Conservation (phyloP, 1,140 invertebrate species). For the Nymphalis io region DNA sequence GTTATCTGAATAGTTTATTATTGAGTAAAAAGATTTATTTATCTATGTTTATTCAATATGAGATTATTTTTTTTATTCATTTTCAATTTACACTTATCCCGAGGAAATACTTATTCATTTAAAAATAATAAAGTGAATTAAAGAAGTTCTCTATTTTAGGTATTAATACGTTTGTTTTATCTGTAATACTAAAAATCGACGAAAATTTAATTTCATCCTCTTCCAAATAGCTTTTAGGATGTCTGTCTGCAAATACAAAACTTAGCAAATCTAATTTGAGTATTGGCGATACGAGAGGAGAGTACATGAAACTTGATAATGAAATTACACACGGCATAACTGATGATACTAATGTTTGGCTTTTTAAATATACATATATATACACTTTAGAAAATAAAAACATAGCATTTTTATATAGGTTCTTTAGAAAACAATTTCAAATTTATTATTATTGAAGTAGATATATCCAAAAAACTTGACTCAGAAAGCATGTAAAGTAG, state of each 20-base stretch:
- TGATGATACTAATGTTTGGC: not conserved
- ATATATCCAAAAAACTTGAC: too few species aligned
- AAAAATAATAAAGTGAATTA: too few species aligned
- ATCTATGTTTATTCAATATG: too few species aligned
- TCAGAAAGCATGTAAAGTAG: too few species aligned
- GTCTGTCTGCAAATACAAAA: slow-evolving; percentile 11
- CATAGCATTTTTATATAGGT: too few species aligned
- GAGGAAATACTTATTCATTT: too few species aligned
- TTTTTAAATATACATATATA: not conserved
- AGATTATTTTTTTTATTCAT: too few species aligned
- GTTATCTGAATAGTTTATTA: too few species aligned
- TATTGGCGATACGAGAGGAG: slow-evolving; percentile 12
- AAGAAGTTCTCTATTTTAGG: not conserved
- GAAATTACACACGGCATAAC: not conserved
- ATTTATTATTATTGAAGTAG: not conserved
- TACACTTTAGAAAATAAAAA: not conserved
- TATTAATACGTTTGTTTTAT: not conserved
- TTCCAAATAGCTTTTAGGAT: slow-evolving; percentile 3
- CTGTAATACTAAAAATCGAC: not conserved
- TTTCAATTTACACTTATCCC: too few species aligned
- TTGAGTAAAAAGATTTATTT: too few species aligned
- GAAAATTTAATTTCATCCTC: not conserved
- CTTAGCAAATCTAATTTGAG: slow-evolving; percentile 12
- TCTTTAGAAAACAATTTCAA: not conserved
- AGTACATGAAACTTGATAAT: not conserved